phyloP scores from a whole-genome alignment of 2,113 vertebrate species.

The Pseudopipra pipra region DNA sequence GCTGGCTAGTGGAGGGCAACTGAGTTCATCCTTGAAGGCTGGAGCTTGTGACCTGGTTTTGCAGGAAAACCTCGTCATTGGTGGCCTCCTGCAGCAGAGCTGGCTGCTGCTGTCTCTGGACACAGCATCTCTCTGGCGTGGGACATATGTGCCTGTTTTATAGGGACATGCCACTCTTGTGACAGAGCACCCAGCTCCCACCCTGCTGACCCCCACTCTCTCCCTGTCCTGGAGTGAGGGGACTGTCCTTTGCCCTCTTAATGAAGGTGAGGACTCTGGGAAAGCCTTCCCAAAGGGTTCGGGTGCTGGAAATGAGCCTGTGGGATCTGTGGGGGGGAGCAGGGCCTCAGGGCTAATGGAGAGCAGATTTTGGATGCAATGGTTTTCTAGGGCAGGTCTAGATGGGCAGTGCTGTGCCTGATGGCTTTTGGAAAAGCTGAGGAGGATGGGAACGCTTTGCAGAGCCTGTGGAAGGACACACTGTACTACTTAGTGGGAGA shows the following conservation, averaged over 20 bases:
- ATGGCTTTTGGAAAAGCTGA: constrained; percentile 6
- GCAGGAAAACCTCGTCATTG: background rate
- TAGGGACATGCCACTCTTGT: background rate
- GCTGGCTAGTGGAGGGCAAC: background rate
- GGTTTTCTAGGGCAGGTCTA: background rate
- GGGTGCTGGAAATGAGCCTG: background rate
- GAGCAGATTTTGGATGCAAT: background rate
- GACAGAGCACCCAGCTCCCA: background rate
- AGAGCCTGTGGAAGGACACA: constrained; percentile 29
- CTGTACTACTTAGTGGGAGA: constrained; percentile 15
- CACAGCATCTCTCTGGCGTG: background rate
- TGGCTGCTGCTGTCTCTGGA: background rate
- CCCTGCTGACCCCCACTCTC: background rate
- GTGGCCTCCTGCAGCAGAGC: background rate
- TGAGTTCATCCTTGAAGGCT: background rate
- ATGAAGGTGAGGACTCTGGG: background rate
- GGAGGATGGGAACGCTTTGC: constrained; percentile 24
- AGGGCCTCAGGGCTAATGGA: background rate
- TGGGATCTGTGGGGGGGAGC: background rate
- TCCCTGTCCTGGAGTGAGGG: background rate
- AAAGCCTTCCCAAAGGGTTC: background rate
- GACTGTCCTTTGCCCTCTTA: background rate
- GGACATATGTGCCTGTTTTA: fast-evolving
- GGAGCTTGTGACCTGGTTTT: background rate
- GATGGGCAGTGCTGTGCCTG: background rate